Base-by-base conservation (phyloP, 2,797 vertebrate genomes). In the Sebastes iracundus region DNA sequence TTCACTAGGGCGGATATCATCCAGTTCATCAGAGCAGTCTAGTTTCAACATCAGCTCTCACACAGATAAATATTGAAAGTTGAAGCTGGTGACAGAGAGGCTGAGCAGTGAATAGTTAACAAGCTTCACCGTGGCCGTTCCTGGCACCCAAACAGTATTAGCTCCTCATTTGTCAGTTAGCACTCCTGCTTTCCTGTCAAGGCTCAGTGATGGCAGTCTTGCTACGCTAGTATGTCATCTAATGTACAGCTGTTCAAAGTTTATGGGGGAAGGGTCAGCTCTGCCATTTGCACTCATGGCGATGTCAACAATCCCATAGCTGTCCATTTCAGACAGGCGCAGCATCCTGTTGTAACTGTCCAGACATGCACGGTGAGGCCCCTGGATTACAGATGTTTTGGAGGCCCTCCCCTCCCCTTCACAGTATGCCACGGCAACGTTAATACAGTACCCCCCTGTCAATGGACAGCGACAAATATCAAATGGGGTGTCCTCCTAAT, bases 151-250 rank as follows among this genome's bases (percentile, higher is more conserved):
- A 55, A 32, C 25, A 20, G 7, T 16, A 56, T 60, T 33, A 61
- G 7, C 35, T 65, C 68, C 42, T 84, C 23, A 46, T 75, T 56
- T 75, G 25, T 75, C 72, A 61, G 33, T n/a, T 13, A 53, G 20
- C 66, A 46, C 49, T 27, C 32, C 35, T 60, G 76, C 32, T 38
- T 42, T 59, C 32, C 18, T 60, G 30, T 67, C 64, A 46, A 10
- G 59, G 49, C 64, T 69, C 49, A 27, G 25, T 75, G 46, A 58
- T 42, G 56, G 35, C 38, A 64, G 69, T 59, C 2, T 33, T 65
- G 28, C 64, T 60, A 14, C 18, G 5, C 11, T 16, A 1, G 30
- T 62, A n/a, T 60, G 38, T 53, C 16, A 61, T 66, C 71, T 42
- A 60, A 66, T 10, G 4, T 35, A 55, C n/a, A 73, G 12, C 63